A percentile compares a stretch with the other conserved stretches of the same genome.
These are phyloP conservation scores for Pectinophora gossypiella DNA, from an alignment of 1,140 invertebrate species.

Conservation along the genomic window DNA sequence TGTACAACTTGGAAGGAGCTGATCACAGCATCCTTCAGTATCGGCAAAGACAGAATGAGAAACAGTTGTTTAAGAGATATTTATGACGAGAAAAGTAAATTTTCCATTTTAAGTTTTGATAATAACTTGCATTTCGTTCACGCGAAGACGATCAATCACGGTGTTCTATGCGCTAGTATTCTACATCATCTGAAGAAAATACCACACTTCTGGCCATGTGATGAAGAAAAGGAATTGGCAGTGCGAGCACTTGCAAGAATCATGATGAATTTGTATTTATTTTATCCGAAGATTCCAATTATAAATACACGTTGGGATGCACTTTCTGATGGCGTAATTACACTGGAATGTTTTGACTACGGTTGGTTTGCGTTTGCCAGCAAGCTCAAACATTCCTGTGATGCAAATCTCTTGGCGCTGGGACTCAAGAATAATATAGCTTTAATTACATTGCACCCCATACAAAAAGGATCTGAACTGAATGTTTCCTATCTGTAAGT, in stretches of 20 bases:
- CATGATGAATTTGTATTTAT: slow-evolving; percentile 25
- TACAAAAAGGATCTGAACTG: slow-evolving; percentile 29
- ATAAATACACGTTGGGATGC: neutral
- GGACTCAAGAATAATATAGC: slow-evolving; percentile 19
- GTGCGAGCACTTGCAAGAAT: slow-evolving; percentile 15
- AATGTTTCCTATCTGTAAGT: slow-evolving; percentile 26
- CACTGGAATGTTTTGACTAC: neutral
- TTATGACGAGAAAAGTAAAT: slow-evolving; percentile 13
- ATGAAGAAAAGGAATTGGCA: slow-evolving; percentile 13
- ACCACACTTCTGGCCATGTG: slow-evolving; percentile 19
- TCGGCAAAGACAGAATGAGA: slow-evolving; percentile 17
- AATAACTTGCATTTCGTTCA: slow-evolving; percentile 20
- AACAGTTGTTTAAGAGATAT: slow-evolving; percentile 18
- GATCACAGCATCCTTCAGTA: slow-evolving; percentile 15
- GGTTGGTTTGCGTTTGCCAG: slow-evolving; percentile 22
- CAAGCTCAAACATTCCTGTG: slow-evolving; percentile 22
- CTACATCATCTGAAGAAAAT: slow-evolving; percentile 17
- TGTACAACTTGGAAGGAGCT: slow-evolving; percentile 22
- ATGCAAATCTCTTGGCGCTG: slow-evolving; percentile 12
- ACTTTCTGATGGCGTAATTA: neutral
- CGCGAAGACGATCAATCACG: slow-evolving; percentile 18
- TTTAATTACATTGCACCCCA: slow-evolving; percentile 21
- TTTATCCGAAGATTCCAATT: slow-evolving; percentile 6
- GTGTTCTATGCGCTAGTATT: slow-evolving; percentile 22
- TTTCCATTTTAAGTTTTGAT: slow-evolving; percentile 16